phyloP scores from a whole-genome alignment of 1,140 invertebrate species.

The Drosophila quadrilineata region DNA sequence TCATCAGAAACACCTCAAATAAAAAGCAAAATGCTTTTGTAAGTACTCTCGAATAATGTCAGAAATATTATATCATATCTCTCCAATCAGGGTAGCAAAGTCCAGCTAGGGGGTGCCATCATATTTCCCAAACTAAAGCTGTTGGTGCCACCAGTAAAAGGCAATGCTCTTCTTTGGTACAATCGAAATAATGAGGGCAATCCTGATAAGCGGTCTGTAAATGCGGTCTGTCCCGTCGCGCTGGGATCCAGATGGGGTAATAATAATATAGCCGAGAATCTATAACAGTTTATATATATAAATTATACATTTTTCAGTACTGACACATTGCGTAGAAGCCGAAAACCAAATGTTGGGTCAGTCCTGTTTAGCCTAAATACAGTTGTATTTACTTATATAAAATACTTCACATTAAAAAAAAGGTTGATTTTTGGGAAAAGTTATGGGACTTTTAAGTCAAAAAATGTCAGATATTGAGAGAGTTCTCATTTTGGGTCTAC shows the following conservation, averaged over 20 bases:
- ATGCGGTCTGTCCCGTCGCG: constrained; percentile 46
- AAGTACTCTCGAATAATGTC: no score
- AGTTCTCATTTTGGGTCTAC: no score
- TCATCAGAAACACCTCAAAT: no score
- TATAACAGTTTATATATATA: background rate
- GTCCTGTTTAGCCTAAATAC: constrained; percentile 38
- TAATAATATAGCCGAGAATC: background rate
- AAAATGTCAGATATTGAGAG: no score
- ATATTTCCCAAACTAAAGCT: constrained; percentile 45
- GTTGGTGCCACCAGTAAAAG: constrained; percentile 22
- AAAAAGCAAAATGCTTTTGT: no score
- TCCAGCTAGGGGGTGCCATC: constrained; percentile 37
- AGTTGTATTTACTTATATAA: no score
- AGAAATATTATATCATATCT: no score
- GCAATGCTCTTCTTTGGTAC: constrained; percentile 37
- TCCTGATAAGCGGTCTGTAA: constrained; percentile 10
- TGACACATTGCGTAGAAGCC: constrained; percentile 41
- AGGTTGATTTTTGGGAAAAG: no score
- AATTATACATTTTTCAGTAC: constrained; percentile 18
- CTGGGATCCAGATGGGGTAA: constrained; percentile 47
- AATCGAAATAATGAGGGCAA: constrained; percentile 25
- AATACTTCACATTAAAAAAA: no score
- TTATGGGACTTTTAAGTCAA: no score
- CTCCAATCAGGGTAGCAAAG: constrained; percentile 32
- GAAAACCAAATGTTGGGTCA: constrained; percentile 10